A percentile compares a stretch with the other conserved stretches of the same genome.
phyloP scores from a whole-genome alignment of 1,140 invertebrate species.

The Atta cephalotes region DNA sequence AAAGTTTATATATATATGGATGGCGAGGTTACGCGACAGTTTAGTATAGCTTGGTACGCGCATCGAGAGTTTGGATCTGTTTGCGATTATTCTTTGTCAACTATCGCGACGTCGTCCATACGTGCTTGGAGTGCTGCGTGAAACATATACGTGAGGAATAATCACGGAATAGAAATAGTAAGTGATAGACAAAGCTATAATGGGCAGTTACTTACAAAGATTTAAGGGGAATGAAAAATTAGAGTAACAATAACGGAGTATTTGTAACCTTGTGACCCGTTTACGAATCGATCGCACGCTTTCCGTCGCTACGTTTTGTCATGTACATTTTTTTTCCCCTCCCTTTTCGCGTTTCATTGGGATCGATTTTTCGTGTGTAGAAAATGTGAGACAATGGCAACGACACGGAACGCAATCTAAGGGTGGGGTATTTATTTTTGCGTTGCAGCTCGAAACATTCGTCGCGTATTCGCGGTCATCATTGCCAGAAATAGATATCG shows the following conservation, averaged over 20 bases:
- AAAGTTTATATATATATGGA: slow-evolving; percentile 83
- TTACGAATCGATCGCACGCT: background rate
- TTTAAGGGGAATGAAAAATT: background rate
- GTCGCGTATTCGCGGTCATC: slow-evolving; percentile 75
- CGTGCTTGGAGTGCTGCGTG: background rate
- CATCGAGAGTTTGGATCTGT: slow-evolving; percentile 8
- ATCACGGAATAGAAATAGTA: slow-evolving; percentile 1
- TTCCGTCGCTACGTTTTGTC: background rate
- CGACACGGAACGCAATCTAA: slow-evolving; percentile 16
- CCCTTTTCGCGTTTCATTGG: too few relatives aligned
- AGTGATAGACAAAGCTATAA: background rate
- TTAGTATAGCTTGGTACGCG: slow-evolving; percentile 82
- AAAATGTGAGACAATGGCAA: slow-evolving; percentile 13
- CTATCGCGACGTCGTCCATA: background rate
- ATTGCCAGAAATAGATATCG: slow-evolving; percentile 78
- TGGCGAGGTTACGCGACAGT: slow-evolving; percentile 78
- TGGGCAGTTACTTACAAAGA: too few relatives aligned
- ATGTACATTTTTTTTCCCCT: background rate
- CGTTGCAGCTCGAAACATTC: slow-evolving; percentile 67
- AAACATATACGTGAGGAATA: background rate
- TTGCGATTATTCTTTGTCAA: background rate
- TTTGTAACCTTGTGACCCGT: slow-evolving; percentile 20
- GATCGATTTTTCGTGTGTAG: background rate
- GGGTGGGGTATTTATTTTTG: slow-evolving; percentile 75
- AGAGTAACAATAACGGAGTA: background rate